Evolutionary conservation across 2,797 vertebrate species (phyloP), one percentile per base, ranked within the genome.

Genomic region (Rhynchotus rufescens): DNA sequence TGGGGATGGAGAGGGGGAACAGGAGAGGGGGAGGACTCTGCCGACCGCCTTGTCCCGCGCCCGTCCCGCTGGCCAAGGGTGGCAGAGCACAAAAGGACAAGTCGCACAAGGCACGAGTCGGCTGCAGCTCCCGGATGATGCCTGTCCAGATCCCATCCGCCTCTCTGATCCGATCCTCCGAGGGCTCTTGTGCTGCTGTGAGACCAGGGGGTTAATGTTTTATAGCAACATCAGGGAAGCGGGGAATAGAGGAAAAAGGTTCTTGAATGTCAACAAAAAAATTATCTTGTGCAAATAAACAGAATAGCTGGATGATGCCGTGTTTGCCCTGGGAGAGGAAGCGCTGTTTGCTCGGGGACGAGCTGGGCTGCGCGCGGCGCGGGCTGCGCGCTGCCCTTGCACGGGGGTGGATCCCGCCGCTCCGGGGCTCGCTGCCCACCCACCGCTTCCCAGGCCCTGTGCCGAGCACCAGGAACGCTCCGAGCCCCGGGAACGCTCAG

Each of bases 281-380:
- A 79, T 54, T 49, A 79, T 80, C 73, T 85, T 83, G 80, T 59
- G 66, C 83, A 96, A 97, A 95, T 67, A 94, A 95, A 94, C 66
- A 89, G 82, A 10, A 49, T 32, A 62, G 73, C 72, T 47, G 88
- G 88, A 93, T 93, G 80, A 85, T 84, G 69, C 66, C 0, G 0
- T 4, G 45, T 57, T 65, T 86, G 66, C 32, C 40, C 77, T 69
- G 23, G n/a, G 77, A 49, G 74, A 26, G 40, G 28, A 52, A 38
- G 49, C 36, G 62, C 9, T 92, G 93, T 91, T 91, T 93, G 86
- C 0, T 17, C 93, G 92, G 91, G 75, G 91, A 90, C 91, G 84
- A 71, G 83, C 73, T 88, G 86, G 93, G 87, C 95, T 95, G 89
- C 73, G 78, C 44, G 57, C 0, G 0, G 83, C 51, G n/a, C 14